phyloP scores from a whole-genome alignment of 92 coral and sea anemone species.

The Palythoa grandis region DNA sequence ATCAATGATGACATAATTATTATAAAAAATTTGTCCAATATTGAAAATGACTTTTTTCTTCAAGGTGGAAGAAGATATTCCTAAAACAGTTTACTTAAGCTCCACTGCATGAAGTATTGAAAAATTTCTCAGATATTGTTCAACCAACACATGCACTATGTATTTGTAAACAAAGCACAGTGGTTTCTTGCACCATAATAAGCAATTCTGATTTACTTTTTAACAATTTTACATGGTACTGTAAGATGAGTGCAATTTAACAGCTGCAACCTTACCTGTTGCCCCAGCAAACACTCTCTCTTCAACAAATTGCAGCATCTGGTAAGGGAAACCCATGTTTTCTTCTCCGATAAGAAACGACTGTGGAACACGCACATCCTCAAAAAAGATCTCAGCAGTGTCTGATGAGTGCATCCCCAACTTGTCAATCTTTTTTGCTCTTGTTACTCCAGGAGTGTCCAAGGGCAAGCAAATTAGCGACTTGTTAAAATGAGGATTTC shows the following conservation, averaged over 20 bases:
- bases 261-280: slow-evolving; percentile 55
- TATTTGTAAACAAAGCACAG: too few species aligned
- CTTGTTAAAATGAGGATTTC: slow-evolving; percentile 84
- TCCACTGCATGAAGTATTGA: too few species aligned
- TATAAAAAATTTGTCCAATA: too few species aligned
- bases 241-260: background rate
- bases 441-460: slow-evolving; percentile 78
- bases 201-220: too few species aligned
- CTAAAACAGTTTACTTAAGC: too few species aligned
- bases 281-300: slow-evolving; percentile 98
- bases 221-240: too few species aligned
- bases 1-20: too few species aligned
- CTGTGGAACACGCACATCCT: slow-evolving; percentile 93
- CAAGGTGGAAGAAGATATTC: too few species aligned
- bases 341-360: slow-evolving; percentile 91
- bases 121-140: too few species aligned
- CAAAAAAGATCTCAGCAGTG: slow-evolving; percentile 97
- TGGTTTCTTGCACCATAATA: too few species aligned
- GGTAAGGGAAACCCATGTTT: slow-evolving; percentile 92
- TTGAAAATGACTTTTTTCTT: too few species aligned
- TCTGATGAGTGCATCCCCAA: slow-evolving; percentile 99
- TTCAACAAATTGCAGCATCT: slow-evolving; percentile 98
- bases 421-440: slow-evolving; percentile 81
- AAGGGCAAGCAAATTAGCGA: slow-evolving; percentile 87
- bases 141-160: too few species aligned